Base-by-base conservation (phyloP, 2,888 invertebrate genomes). In the Ellobium chinense region DNA sequence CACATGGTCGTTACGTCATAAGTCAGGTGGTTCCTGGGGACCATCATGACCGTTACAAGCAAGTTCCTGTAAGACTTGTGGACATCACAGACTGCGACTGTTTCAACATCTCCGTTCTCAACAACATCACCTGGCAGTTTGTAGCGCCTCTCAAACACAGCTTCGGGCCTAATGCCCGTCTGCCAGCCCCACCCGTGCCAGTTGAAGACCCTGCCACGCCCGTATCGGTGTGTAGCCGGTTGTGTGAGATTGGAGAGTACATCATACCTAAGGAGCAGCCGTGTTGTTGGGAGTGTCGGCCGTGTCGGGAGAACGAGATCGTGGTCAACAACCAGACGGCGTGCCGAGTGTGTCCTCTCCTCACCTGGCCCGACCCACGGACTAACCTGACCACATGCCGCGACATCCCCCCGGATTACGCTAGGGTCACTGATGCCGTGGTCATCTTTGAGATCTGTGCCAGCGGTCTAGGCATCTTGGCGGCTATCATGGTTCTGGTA, bases 221-320 rank as follows among this genome's bases (percentile, higher is more conserved):
- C 2, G 69, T 73, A 12, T 83, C 83, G 1, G 74, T 69, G 29
- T 83, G 83, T 58, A 83, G 83, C 39, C 36, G 69, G 27, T 70
- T 78, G n/a, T 83, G 83, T 37, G 65, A 36, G 0, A 29, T 58
- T 27, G 73, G 73, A 1, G 79, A 79, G 39, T 65, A 79, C 37
- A 79, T 24, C 9, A 37, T 66, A 29, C 21, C 0, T 21, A 62
- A 34, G 37, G 66, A 68, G 58, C 80, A 36, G 39, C 54, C 34
- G 34, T 83, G 74, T 58, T 77, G 70, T 54, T 78, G 78, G 83
- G 74, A 56, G 12, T 79, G 79, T 27, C n/a, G 73, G 27, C 24
- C 21, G 14, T 87, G 87, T 58, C 46, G 84, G 7, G 80, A 77
- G 4, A 87, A 87, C 58, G 87, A 87, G 65, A 69, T 74, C 14